These are phyloP conservation scores for Melanerpes formicivorus DNA, from an alignment of 2,113 vertebrate genomes.

Conservation along the genomic window DNA sequence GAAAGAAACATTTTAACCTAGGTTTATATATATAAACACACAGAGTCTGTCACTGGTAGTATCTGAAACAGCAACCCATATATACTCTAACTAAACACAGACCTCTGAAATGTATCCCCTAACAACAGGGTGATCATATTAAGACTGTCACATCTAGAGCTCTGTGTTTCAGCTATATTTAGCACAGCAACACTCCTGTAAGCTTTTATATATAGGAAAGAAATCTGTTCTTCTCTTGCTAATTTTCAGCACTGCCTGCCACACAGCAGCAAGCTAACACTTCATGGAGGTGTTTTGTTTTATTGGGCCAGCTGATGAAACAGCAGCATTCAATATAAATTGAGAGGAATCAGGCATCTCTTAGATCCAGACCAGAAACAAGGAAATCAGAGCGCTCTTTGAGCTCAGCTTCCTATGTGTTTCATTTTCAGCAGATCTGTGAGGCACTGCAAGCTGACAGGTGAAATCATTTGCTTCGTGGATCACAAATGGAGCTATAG, in stretches of 20 bases:
- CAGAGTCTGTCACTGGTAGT: not conserved
- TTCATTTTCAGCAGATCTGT: conserved; percentile 32
- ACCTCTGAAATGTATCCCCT: not conserved
- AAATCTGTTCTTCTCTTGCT: not conserved
- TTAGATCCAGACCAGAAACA: not conserved
- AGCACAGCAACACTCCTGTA: not conserved
- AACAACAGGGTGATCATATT: not conserved
- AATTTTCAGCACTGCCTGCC: conserved; percentile 21
- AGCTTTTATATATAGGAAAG: not conserved
- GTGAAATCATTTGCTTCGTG: conserved; percentile 59
- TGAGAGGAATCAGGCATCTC: not conserved
- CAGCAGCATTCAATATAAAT: not conserved
- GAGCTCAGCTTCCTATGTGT: not conserved
- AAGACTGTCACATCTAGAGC: not conserved
- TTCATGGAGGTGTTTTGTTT: not conserved
- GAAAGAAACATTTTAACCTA: not conserved
- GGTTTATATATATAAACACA: not conserved
- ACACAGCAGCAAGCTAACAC: not conserved
- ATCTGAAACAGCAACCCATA: not conserved
- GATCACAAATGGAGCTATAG: conserved; percentile 38
- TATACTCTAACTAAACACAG: not conserved
- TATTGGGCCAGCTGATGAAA: not conserved
- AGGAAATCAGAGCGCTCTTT: not conserved
- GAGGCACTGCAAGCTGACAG: conserved; percentile 45
- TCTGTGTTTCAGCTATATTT: conserved; percentile 37